Evolutionary conservation across 2,797 vertebrate species (phyloP).

Genomic region (Anguilla obscura): DNA sequence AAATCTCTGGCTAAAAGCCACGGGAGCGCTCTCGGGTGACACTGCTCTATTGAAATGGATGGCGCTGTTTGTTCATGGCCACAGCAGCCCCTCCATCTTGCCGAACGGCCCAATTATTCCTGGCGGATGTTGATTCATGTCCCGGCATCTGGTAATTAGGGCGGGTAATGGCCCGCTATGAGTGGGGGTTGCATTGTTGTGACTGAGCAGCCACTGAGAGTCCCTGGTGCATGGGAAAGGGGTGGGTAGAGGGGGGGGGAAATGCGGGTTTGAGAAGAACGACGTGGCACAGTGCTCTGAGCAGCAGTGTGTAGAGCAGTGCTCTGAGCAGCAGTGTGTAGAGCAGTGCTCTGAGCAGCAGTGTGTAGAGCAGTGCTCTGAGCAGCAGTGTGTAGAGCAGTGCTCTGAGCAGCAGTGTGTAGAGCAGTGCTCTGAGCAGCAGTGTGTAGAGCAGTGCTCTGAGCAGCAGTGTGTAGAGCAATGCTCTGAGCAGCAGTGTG

Average conservation of each 20-base stretch:
- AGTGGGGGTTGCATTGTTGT: slow-evolving; percentile 11
- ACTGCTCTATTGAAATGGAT: slow-evolving; percentile 65
- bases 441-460: neutral
- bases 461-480: neutral
- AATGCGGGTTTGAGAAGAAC: neutral
- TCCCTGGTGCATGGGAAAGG: neutral
- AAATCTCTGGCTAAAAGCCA: slow-evolving; percentile 19
- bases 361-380: neutral
- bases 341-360: neutral
- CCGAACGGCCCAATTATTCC: slow-evolving; percentile 56
- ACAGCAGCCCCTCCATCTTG: slow-evolving; percentile 47
- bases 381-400: neutral
- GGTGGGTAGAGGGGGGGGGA: neutral
- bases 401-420: neutral
- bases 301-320: neutral
- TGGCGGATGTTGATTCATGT: slow-evolving; percentile 63
- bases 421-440: neutral
- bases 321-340: neutral
- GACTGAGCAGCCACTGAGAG: slow-evolving; percentile 19
- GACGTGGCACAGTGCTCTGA: neutral
- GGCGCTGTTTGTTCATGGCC: slow-evolving; percentile 60
- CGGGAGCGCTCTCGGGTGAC: slow-evolving; percentile 14
- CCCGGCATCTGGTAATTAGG: slow-evolving; percentile 65
- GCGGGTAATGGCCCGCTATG: slow-evolving; percentile 53
- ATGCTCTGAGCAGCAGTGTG: too few species aligned